phyloP scores from a whole-genome alignment of 2,797 vertebrate genomes.

The Vespertilio murinus region DNA sequence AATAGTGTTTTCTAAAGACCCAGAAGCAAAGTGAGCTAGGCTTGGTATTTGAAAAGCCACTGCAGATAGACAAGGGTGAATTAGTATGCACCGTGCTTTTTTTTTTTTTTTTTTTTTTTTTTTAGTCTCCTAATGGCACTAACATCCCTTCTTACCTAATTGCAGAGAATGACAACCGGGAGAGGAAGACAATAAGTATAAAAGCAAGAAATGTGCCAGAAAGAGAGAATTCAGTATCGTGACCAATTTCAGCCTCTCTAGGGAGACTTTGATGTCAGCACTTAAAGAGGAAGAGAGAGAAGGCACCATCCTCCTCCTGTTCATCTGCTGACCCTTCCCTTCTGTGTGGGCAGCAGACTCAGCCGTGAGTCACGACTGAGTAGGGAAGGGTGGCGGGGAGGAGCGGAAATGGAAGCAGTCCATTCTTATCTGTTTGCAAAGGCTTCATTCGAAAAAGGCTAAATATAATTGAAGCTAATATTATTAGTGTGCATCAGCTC shows the following conservation, averaged over 20 bases:
- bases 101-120: background rate
- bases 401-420: constrained; percentile 43
- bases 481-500: constrained; percentile 63
- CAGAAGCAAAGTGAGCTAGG: constrained; percentile 11
- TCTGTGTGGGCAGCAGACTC: background rate
- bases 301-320: background rate
- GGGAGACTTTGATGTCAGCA: background rate
- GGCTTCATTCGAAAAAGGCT: constrained; percentile 54
- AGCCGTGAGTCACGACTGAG: constrained; percentile 12
- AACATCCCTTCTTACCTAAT: constrained; percentile 55
- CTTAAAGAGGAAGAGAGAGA: background rate
- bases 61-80: constrained; percentile 20
- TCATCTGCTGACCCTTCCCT: background rate
- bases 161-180: constrained; percentile 22
- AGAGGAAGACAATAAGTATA: constrained; percentile 38
- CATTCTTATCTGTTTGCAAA: constrained; percentile 22
- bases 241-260: constrained; percentile 16
- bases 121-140: background rate
- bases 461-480: constrained; percentile 70
- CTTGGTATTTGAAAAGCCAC: constrained; percentile 54
- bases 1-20: constrained; percentile 66
- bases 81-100: background rate
- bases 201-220: constrained; percentile 48
- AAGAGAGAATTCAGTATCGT: background rate
- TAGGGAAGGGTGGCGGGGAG: background rate